These are phyloP conservation scores for Festucalex cinctus DNA, from an alignment of 2,113 vertebrate species.

Conservation along the genomic window DNA sequence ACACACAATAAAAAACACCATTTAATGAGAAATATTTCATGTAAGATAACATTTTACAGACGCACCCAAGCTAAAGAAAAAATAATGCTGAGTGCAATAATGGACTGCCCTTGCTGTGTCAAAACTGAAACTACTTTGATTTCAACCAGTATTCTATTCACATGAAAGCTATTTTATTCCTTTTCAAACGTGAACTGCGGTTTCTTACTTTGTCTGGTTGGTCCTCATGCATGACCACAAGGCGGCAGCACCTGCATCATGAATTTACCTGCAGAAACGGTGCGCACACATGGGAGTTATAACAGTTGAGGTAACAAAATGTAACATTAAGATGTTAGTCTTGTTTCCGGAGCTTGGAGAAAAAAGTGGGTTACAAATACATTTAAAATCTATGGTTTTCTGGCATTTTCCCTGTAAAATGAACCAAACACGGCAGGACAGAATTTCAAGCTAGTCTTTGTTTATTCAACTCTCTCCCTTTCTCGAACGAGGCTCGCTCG, in stretches of 20 bases:
- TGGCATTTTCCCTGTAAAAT: too few relatives aligned
- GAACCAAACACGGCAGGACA: too few relatives aligned
- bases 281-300: too few relatives aligned
- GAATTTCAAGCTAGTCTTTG: too few relatives aligned
- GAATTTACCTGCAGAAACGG: conserved; percentile 57
- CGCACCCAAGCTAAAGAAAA: background rate
- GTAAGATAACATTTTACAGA: background rate
- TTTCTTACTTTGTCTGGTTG: conserved; percentile 57
- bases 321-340: too few relatives aligned
- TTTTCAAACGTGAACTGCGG: background rate
- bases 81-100: background rate
- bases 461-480: too few relatives aligned
- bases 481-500: too few relatives aligned
- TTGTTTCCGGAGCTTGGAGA: too few relatives aligned
- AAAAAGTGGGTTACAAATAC: too few relatives aligned
- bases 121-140: background rate
- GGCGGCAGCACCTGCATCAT: conserved; percentile 72
- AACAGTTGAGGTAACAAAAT: too few relatives aligned
- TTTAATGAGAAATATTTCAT: background rate
- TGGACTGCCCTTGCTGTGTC: background rate
- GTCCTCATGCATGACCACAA: conserved; percentile 65
- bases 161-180: background rate
- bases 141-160: background rate
- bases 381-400: too few relatives aligned
- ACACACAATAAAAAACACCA: background rate